phyloP scores from a whole-genome alignment of 1,140 invertebrate genomes.

The Aphaenogaster rudis region DNA sequence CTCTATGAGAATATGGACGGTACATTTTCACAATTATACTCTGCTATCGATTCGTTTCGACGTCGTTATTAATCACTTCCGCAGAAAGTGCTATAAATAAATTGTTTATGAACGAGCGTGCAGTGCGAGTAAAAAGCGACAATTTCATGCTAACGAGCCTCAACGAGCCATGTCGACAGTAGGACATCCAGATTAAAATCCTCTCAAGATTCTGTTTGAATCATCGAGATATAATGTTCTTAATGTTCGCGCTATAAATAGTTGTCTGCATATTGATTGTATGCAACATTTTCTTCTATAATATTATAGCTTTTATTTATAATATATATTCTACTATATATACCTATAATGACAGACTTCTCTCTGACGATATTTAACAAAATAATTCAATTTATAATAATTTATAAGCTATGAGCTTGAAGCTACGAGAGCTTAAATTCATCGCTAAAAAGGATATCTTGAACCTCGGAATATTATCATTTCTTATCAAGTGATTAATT shows the following conservation, averaged over 20 bases:
- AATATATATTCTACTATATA: background rate
- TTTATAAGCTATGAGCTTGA: background rate
- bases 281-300: background rate
- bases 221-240: background rate
- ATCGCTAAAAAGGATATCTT: background rate
- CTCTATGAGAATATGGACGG: background rate
- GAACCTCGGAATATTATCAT: constrained; percentile 15
- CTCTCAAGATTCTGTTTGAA: background rate
- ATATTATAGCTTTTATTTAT: background rate
- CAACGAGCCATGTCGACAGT: background rate
- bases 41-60: constrained; percentile 16
- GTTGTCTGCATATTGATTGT: background rate
- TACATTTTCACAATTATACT: constrained; percentile 23
- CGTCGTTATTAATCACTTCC: constrained; percentile 41
- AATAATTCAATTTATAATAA: background rate
- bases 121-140: background rate
- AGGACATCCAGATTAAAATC: constrained; percentile 40
- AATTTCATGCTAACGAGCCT: constrained; percentile 16
- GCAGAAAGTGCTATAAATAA: constrained; percentile 33
- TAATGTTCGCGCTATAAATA: background rate
- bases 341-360: background rate
- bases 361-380: background rate
- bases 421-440: background rate
- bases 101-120: constrained; percentile 1
- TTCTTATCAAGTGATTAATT: constrained; percentile 37